Conservation (phyloP, 2,888 invertebrate species). For the Labia minor region DNA sequence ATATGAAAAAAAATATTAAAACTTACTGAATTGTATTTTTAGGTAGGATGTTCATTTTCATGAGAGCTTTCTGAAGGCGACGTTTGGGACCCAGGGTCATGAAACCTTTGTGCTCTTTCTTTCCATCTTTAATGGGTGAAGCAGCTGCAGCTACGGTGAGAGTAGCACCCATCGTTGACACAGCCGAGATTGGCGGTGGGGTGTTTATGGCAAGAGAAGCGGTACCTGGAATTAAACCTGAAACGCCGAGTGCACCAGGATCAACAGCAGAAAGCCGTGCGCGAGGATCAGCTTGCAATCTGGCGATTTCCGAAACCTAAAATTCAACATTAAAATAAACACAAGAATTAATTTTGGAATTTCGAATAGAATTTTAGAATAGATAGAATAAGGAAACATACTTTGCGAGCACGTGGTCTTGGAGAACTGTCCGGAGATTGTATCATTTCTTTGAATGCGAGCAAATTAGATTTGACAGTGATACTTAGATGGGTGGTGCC, state of each 20-base stretch:
- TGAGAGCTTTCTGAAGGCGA: slow-evolving; percentile 70
- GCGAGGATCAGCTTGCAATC: slow-evolving; percentile 49
- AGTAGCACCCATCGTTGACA: slow-evolving; percentile 20
- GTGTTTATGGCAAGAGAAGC: slow-evolving; percentile 20
- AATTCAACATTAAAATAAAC: too few species aligned
- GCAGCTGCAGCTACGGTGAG: slow-evolving; percentile 44
- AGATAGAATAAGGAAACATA: slow-evolving; percentile 37
- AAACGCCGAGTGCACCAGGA: slow-evolving; percentile 34
- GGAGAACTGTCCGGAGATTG: slow-evolving; percentile 70
- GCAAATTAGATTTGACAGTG: slow-evolving; percentile 90
- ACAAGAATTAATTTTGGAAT: too few species aligned
- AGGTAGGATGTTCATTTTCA: slow-evolving; percentile 80
- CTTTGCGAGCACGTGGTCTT: slow-evolving; percentile 53
- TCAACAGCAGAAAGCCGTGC: slow-evolving; percentile 72
- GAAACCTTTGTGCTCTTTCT: slow-evolving; percentile 46
- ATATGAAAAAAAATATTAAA: neutral
- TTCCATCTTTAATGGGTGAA: slow-evolving; percentile 51
- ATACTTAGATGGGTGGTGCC: slow-evolving; percentile 93
- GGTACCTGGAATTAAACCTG: slow-evolving; percentile 19
- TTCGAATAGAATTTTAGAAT: too few species aligned
- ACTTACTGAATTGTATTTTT: slow-evolving; percentile 60
- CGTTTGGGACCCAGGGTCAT: slow-evolving; percentile 83
- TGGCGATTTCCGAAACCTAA: slow-evolving; percentile 37
- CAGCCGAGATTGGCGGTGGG: slow-evolving; percentile 23
- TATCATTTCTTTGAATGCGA: slow-evolving; percentile 62